Base-by-base conservation (phyloP, 2,888 invertebrate genomes). In the Osmoderma eremita region DNA sequence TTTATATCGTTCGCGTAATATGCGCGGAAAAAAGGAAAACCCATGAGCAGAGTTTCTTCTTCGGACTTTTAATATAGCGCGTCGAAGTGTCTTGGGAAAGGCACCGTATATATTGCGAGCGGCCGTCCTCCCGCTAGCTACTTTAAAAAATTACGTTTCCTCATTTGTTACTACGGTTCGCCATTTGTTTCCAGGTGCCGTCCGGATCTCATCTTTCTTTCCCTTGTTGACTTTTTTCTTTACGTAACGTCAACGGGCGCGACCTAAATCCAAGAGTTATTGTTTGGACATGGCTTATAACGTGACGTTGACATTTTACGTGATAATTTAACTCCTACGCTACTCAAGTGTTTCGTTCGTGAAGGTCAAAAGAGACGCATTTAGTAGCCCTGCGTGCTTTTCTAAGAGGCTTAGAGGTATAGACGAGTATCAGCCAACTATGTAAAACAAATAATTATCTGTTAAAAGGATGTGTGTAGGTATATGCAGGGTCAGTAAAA, bases 131-230 rank as follows among this genome's bases (percentile, higher is more conserved):
- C 13, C 41, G 45, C 45, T 30, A 61, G 58, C 58, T 61, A 61
- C 58, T 61, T 61, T 61, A 61, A 61, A 42, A 45, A 61, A 61
- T 61, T 45, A 61, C 58, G 45, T 61, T 45, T 45, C 36, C 17
- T 30, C 45, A 45, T 61, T 45, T 30, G 45, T 41, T 42, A 42
- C 30, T 30, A 30, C 42, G 24, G 42, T 22, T 18, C 12, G 15
- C 58, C 58, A 58, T 58, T 58, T 58, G 42, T 58, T 58, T 58
- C 42, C 58, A 42, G 42, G 41, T 58, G 42, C 24, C 58, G 45
- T 30, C 36, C 18, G 45, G 53, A 42, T 45, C 45, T 30, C 30
- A 61, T 61, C 24, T 45, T 61, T 45, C 58, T 61, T 61, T 30
- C 30, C 17, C 58, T n/a, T 20, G 24, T 42, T 15, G 45, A 61